Evolutionary conservation across 1,140 invertebrate genomes (phyloP).

Genomic region (Drosophila ercepeae): DNA sequence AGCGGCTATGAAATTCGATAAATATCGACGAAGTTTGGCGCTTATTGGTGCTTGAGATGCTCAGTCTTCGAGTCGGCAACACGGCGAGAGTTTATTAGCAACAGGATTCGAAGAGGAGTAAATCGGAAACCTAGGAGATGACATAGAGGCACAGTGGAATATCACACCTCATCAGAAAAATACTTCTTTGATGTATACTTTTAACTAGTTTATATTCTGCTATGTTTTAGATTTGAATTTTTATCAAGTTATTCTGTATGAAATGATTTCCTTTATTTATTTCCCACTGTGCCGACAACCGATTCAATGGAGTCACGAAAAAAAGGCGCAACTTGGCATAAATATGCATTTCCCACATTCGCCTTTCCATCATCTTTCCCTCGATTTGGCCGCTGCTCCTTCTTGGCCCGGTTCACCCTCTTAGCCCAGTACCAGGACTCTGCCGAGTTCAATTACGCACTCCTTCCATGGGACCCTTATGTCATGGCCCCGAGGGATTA

Average conservation of each 20-base stretch:
- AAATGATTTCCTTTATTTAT: too few species aligned
- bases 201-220: too few species aligned
- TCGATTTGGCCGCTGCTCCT: neutral
- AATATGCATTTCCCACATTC: constrained; percentile 52
- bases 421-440: constrained; percentile 17
- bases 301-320: constrained; percentile 37
- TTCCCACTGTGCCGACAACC: constrained; percentile 26
- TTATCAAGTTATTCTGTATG: too few species aligned
- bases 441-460: constrained; percentile 68
- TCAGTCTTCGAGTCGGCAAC: constrained; percentile 26
- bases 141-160: constrained; percentile 30
- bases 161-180: too few species aligned
- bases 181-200: too few species aligned
- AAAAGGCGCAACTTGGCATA: constrained; percentile 70
- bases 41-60: constrained; percentile 45
- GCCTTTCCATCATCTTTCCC: constrained; percentile 4
- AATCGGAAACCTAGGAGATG: constrained; percentile 5
- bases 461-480: constrained; percentile 36
- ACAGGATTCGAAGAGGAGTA: constrained; percentile 57
- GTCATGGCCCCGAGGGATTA: constrained; percentile 68
- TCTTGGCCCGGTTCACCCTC: constrained; percentile 1
- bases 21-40: constrained; percentile 77
- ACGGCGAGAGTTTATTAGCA: constrained; percentile 71
- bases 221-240: too few species aligned
- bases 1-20: constrained; percentile 78